Base-by-base conservation (phyloP, 1,140 invertebrate species). In the Apocrypta bakeri region DNA sequence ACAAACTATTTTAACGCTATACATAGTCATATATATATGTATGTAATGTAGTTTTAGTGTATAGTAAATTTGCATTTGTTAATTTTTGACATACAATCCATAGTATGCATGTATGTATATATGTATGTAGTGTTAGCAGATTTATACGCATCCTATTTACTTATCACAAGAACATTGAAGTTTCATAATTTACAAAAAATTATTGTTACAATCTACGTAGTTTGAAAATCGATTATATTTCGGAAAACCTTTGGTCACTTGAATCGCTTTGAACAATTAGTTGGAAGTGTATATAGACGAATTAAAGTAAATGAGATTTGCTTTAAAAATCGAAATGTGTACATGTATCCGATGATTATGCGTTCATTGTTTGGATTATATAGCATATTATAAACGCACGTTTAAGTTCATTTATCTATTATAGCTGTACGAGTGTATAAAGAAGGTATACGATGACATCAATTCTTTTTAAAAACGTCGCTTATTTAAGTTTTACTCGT, bases 141-240 rank as follows among this genome's bases (percentile, higher is more conserved):
- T 56, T 66, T 17, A 27, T 66, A 66, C 12, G 63, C 63, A 37
- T 66, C 27, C 63, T 12, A 25, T 27, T 66, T 29, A 61, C 63
- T 64, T 64, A 27, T 66, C 63, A 66, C 27, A 27, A 66, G 12
- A 66, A 66, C 11, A 66, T 27, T 27, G 0, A 66, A 66, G 63
- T 66, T 66, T 66, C 27, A 66, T 27, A 66, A 66, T 66, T 66
- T 29, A 56, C 48, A n/a, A 56, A 56, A 56, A 21, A 56, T 56
- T 56, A 56, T n/a, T 6, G 8, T n/a, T n/a, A 3, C 8, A 56
- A 2, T 37, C 17, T 4, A 56, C 17, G 6, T 56, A 48, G 14
- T 48, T 48, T 17, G 2, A n/a, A 66, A 66, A 66, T 66, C n/a
- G 11, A 25, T 64, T 9, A 14, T 66, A 66, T 12, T 66, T 24